Base-by-base conservation (phyloP, 2,888 invertebrate genomes). In the Rhagonycha lutea region DNA sequence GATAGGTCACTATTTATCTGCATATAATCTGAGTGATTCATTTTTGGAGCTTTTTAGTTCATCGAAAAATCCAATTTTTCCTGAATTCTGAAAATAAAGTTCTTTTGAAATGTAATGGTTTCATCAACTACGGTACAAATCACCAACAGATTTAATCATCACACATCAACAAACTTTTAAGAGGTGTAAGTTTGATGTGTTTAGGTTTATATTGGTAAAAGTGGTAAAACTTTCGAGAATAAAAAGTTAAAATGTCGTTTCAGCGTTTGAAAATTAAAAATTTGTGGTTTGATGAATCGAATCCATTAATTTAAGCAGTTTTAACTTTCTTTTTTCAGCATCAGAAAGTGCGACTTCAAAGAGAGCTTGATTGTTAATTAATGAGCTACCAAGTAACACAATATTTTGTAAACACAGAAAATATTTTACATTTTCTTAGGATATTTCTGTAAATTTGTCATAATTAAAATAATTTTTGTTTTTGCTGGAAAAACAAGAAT, bases 11-110 rank as follows among this genome's bases (percentile, higher is more conserved):
- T 73, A 4, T 70, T 62, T 14, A 78, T 60, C 68, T 79, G 79
- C 28, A 77, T 74, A 62, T 78, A 79, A 62, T 77, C 79, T 4
- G 79, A 76, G 70, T 81, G 80, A 71, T 81, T 79, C 79, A 81
- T 80, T 32, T 76, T 78, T 32, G 24, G 9, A 14, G 9, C 61
- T 63, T 26, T 61, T 68, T 12, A 9, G 26, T 12, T 47, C 65
- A 72, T 65, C 18, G n/a, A 47, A 47, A n/a, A n/a, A 1, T 12
- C 63, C 26, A 65, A 12, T 11, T n/a, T 1, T 24, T 65, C 11
- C 63, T 0, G 18, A n/a, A n/a, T 9, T n/a, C 63, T 65, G 63
- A 65, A 65, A 65, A 23, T 24, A 24, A 63, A 24, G 11, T 2
- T 14, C 11, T 63, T 63, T 63, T 14, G 18, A 14, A 5, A 12